phyloP scores from a whole-genome alignment of 2,797 vertebrate species.

The Clamator glandarius region DNA sequence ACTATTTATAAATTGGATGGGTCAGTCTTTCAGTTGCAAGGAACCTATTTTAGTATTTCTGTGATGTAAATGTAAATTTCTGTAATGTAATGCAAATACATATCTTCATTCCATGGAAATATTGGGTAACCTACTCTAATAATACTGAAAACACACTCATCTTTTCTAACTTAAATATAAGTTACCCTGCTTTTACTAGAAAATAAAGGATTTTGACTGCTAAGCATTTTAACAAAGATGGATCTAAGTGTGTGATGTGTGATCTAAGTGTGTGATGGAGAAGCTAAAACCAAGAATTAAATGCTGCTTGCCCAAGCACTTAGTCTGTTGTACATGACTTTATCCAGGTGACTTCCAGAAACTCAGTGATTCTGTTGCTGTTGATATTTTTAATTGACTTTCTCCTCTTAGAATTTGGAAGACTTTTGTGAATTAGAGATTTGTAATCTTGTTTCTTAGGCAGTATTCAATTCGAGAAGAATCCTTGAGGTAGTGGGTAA shows the following conservation, averaged over 20 bases:
- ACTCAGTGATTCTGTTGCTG: not conserved
- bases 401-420: not conserved
- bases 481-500: not conserved
- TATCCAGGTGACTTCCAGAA: not conserved
- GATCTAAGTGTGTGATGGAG: not conserved
- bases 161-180: not conserved
- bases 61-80: not conserved
- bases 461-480: not conserved
- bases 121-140: not conserved
- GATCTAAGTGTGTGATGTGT: not conserved
- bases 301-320: not conserved
- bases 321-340: not conserved
- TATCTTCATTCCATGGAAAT: not conserved
- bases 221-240: not conserved
- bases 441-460: not conserved
- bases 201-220: not conserved
- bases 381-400: not conserved
- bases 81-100: not conserved
- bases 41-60: not conserved
- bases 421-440: not conserved
- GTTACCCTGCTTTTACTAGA: not conserved
- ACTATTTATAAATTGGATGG: not conserved
- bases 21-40: not conserved
- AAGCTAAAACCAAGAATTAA: not conserved
- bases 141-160: not conserved